Base-by-base conservation (phyloP, 2,888 invertebrate genomes). In the Drosophila lacicola region DNA sequence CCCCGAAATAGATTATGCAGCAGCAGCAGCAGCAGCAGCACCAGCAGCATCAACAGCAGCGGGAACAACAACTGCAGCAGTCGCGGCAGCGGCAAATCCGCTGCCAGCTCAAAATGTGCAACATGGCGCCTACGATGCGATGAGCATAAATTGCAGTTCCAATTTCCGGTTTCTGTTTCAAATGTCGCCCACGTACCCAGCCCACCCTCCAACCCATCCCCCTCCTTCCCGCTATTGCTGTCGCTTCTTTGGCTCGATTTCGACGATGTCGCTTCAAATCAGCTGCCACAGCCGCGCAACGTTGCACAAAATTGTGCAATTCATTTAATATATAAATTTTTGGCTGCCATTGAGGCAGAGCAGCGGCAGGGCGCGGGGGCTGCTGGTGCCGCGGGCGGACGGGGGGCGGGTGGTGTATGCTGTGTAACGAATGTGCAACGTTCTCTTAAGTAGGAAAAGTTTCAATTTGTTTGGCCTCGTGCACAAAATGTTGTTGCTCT, bases 101-200 rank as follows among this genome's bases (percentile, higher is more conserved):
- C 53, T 61, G 47, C 55, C 71, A 60, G 65, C 64, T 54, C 54
- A 65, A 63, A 67, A 60, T 57, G 56, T 66, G 57, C 72, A 73
- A 65, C 74, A 65, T 60, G 64, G 74, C 78, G 83, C 83, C 78
- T 83, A 80, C 82, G 66, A 80, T 74, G 80, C 80, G 82, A 71
- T 74, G 76, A 78, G 84, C 81, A 81, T 81, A 81, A 81, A 81
- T 81, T 81, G 84, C 84, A 83, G 74, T 81, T 81, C 78, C 85
- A 81, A 81, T 81, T 81, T 81, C 81, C 81, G 81, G 81, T 83
- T 83, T 81, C 81, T 81, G 84, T 81, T 81, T 81, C 81, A 81
- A 81, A 81, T 81, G 84, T 81, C 81, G 67, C 79, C 64, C 75
- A 56, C 47, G 57, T 70, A 58, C 39, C 39, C 56, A 21, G 17